Percentiles rank a stretch among this genome's conserved stretches.
phyloP scores from a whole-genome alignment of 2,888 invertebrate genomes.

The Watsonalla binaria region DNA sequence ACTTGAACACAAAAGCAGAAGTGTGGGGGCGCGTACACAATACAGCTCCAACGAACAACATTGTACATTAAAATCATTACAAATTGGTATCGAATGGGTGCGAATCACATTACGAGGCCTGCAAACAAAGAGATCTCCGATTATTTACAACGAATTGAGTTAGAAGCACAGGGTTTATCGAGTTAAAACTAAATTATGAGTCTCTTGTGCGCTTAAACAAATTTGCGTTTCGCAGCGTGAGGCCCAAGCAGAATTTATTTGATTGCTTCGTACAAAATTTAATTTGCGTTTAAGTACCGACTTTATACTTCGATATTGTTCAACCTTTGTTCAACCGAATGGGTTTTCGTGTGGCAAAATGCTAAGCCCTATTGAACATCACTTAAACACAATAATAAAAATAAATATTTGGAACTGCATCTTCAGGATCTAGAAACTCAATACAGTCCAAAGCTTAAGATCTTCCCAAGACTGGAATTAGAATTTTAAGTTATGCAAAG shows the following conservation, averaged over 20 bases:
- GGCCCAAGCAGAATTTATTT: slow-evolving; percentile 18
- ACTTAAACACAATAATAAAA: no score
- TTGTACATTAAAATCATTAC: slow-evolving; percentile 68
- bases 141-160: slow-evolving; percentile 58
- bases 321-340: no score
- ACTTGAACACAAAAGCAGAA: slow-evolving; percentile 47
- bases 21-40: slow-evolving; percentile 42
- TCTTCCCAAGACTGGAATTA: no score
- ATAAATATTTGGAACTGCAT: no score
- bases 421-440: no score
- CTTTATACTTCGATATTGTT: background rate
- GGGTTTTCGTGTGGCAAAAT: no score
- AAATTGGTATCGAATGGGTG: slow-evolving; percentile 61
- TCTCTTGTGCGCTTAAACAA: slow-evolving; percentile 54
- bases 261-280: slow-evolving; percentile 27
- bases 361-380: no score
- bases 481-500: no score
- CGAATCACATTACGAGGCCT: slow-evolving; percentile 49
- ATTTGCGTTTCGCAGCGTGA: slow-evolving; percentile 30
- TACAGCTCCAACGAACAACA: slow-evolving; percentile 39
- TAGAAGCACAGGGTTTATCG: slow-evolving; percentile 49
- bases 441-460: no score
- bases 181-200: slow-evolving; percentile 67
- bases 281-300: slow-evolving; percentile 15
- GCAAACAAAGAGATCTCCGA: slow-evolving; percentile 45